These are phyloP conservation scores for Amniataba percoides DNA, from an alignment of 2,797 vertebrate species.

Conservation along the genomic window DNA sequence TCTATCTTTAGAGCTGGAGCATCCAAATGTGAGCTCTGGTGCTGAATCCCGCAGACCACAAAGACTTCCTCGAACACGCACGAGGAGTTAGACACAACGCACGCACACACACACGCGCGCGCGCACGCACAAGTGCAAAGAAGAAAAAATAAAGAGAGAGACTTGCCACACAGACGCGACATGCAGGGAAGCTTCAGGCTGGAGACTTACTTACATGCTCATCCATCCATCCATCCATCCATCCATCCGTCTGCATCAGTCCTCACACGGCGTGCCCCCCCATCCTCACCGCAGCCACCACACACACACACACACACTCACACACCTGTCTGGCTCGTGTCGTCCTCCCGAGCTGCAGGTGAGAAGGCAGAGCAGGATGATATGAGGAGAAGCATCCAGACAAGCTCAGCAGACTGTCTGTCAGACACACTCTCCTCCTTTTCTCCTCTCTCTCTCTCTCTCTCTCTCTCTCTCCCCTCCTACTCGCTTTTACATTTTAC, in stretches of 20 bases:
- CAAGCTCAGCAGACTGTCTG: slow-evolving; percentile 70
- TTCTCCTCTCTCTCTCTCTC: slow-evolving; percentile 57
- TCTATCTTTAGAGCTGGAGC: slow-evolving; percentile 25
- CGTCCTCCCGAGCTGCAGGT: slow-evolving; percentile 63
- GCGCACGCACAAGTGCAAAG: too few species aligned
- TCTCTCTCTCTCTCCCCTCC: slow-evolving; percentile 74
- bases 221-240: slow-evolving; percentile 43
- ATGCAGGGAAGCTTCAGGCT: slow-evolving; percentile 5
- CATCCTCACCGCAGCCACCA: slow-evolving; percentile 19
- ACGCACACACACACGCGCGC: too few species aligned
- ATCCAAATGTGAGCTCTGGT: slow-evolving; percentile 9
- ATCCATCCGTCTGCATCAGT: slow-evolving; percentile 26
- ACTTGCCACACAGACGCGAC: neutral
- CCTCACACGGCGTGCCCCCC: slow-evolving; percentile 39
- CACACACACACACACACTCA: slow-evolving; percentile 20
- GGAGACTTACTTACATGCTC: slow-evolving; percentile 56
- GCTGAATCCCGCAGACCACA: slow-evolving; percentile 6
- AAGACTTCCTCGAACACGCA: slow-evolving; percentile 40
- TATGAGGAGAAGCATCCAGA: slow-evolving; percentile 71
- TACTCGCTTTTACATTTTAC: slow-evolving; percentile 78
- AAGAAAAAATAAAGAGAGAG: too few species aligned
- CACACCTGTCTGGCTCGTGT: slow-evolving; percentile 70
- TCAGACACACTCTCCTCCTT: slow-evolving; percentile 77
- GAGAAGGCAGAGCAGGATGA: slow-evolving; percentile 59
- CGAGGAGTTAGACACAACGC: slow-evolving; percentile 1